Evolutionary conservation across 2,797 vertebrate species (phyloP), one percentile per base, ranked within the genome.

Genomic region (Tinamus major): DNA sequence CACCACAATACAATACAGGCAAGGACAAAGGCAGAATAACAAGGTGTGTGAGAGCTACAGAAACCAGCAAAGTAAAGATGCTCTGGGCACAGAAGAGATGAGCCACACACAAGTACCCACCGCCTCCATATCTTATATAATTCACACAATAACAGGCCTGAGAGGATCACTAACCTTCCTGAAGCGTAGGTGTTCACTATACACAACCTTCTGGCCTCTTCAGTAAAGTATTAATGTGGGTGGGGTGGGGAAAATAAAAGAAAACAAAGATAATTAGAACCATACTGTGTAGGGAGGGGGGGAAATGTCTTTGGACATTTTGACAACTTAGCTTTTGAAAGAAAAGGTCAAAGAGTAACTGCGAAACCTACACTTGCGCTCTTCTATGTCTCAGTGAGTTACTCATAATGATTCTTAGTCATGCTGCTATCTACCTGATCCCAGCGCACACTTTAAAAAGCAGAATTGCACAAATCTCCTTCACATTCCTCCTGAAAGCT

Each of bases 401-500:
- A 90, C 91, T 96, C 93, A 95, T 90, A 69, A 46, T 89, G 62
- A 64, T 59, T 90, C 87, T 96, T 91, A 96, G 92, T 97, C 95
- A 94, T 84, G 42, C 62, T 0, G 1, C 33, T 56, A 33, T 71
- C 88, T 91, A 78, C 62, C 35, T 4, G 1, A 85, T 72, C 59
- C 85, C 80, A 67, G 79, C 46, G 39, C 10, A 49, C 35, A 49
- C 82, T 86, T 10, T 37, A 1, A 62, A 75, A 94, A 74, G 90
- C 27, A 79, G 80, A 92, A 87, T 0, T 4, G 85, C 56, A 93
- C 33, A 86, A 61, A 87, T 79, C 56, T 75, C 62, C 35, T 62
- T 81, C 70, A 24, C 70, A 18, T 51, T 78, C 39, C 56, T 85
- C 62, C 79, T 87, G 62, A 82, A 91, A 91, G 65, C 39, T 82